A percentile compares a stretch with the other conserved stretches of the same genome.
These are phyloP conservation scores for Drosophila fuyamai DNA, from an alignment of 1,140 invertebrate species.

Conservation along the genomic window DNA sequence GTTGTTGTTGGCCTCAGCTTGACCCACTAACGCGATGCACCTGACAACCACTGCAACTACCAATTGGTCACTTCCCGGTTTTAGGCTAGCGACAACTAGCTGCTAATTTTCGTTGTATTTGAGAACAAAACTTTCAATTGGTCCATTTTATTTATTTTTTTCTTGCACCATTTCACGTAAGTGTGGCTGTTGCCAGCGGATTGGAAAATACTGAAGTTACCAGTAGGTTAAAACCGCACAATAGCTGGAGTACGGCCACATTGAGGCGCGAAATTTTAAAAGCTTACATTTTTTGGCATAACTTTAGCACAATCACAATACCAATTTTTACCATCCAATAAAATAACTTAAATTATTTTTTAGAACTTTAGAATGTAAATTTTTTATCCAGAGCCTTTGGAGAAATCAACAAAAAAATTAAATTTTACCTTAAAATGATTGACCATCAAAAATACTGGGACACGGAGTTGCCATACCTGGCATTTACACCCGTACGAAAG, in stretches of 20 bases:
- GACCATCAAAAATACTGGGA: too few species aligned
- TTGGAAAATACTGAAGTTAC: not conserved
- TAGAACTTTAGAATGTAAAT: too few species aligned
- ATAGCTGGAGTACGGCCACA: not conserved
- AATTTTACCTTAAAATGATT: too few species aligned
- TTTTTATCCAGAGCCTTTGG: too few species aligned
- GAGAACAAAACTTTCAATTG: slow-evolving; percentile 4
- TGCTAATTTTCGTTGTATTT: slow-evolving; percentile 18
- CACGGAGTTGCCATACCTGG: not conserved
- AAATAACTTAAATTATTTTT: too few species aligned
- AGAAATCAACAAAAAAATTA: too few species aligned
- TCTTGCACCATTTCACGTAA: slow-evolving; percentile 2
- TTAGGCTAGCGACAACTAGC: slow-evolving; percentile 4
- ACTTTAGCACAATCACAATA: too few species aligned
- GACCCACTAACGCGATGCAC: slow-evolving; percentile 33
- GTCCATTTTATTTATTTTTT: slow-evolving; percentile 40
- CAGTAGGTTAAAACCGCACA: not conserved
- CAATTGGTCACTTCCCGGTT: slow-evolving; percentile 11
- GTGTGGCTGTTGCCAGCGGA: not conserved
- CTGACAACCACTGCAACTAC: slow-evolving; percentile 3
- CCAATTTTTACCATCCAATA: too few species aligned
- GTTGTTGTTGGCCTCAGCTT: slow-evolving; percentile 7
- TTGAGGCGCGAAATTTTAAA: slow-evolving; percentile 1
- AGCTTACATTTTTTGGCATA: not conserved
- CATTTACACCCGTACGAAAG: not conserved